Base-by-base conservation (phyloP, 2,113 vertebrate genomes). In the Odobenus rosmarus region DNA sequence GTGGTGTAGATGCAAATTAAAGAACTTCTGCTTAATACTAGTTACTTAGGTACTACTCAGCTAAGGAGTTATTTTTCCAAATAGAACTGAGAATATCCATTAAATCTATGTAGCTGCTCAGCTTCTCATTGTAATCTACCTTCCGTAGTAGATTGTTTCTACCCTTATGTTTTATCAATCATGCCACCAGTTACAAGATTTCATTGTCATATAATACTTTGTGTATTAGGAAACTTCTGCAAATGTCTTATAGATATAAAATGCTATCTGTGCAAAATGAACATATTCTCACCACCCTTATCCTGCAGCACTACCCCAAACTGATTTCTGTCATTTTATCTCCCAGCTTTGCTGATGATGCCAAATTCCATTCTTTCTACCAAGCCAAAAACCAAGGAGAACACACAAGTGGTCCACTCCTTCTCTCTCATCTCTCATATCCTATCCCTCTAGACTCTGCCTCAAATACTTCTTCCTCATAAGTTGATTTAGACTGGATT, bases 371-470 rank as follows among this genome's bases (percentile, higher is more conserved):
- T 33, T 4, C 23, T 53, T 5, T 10, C 3, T 87, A 14, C 16
- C 26, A 90, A 81, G 18, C 13, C 42, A 21, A 57, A 83, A 74
- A 5, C 9, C 5, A 36, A 1, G 2, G 4, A 80, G 6, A n/a
- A 18, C 26, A 49, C 0, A 8, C 33, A 67, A 67, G 3, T 31
- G 3, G 31, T 4, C 3, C 49, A 3, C 12, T 67, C 2, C 11
- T 0, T 59, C 1, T 61, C 1, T 59, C 18, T 80, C 5, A 8
- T n/a, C 4, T n/a, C 21, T 76, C 14, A 62, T 53, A 71, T 36
- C 28, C 10, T 82, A 11, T 57, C 18, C 12, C 5, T 76, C 12
- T 39, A 84, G 31, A 24, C 1, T 42, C 33, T 51, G 18, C 64
- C 49, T 80, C 59, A 71, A 51, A n/a, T 62, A 23, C 4, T 19